Evolutionary conservation across 2,113 vertebrate genomes (phyloP).

Genomic region (Antechinus flavipes): DNA sequence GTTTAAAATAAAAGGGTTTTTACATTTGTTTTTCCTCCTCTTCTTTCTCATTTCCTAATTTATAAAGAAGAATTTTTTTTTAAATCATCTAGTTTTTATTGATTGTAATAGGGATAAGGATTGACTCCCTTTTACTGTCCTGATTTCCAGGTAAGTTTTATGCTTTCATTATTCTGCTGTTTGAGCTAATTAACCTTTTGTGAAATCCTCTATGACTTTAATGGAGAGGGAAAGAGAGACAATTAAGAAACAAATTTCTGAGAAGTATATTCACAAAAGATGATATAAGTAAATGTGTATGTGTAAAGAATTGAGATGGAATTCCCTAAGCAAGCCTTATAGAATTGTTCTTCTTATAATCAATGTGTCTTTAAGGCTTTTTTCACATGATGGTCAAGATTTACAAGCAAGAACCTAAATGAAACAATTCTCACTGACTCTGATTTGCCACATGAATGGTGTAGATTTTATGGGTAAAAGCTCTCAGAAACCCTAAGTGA

Average conservation of each 20-base stretch:
- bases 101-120: neutral
- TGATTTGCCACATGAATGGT: constrained; percentile 11
- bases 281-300: no score
- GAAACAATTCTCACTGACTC: constrained; percentile 4
- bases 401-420: constrained; percentile 48
- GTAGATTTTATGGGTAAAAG: constrained; percentile 17
- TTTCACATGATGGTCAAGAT: neutral
- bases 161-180: constrained; percentile 23
- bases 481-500: neutral
- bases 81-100: neutral
- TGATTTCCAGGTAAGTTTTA: constrained; percentile 10
- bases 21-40: neutral
- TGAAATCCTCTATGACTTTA: neutral
- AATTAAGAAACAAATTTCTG: neutral
- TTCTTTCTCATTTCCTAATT: constrained; percentile 13
- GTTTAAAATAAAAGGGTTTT: constrained; percentile 8
- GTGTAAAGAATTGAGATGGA: neutral
- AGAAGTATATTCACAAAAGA: neutral
- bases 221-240: neutral
- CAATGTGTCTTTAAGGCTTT: neutral
- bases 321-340: neutral
- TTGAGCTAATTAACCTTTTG: constrained; percentile 11
- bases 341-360: constrained; percentile 2
- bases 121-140: neutral
- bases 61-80: neutral